Percentiles rank a stretch among this genome's conserved stretches.
These are phyloP conservation scores for Paramisgurnus dabryanus DNA, from an alignment of 2,113 vertebrate species.

Conservation along the genomic window DNA sequence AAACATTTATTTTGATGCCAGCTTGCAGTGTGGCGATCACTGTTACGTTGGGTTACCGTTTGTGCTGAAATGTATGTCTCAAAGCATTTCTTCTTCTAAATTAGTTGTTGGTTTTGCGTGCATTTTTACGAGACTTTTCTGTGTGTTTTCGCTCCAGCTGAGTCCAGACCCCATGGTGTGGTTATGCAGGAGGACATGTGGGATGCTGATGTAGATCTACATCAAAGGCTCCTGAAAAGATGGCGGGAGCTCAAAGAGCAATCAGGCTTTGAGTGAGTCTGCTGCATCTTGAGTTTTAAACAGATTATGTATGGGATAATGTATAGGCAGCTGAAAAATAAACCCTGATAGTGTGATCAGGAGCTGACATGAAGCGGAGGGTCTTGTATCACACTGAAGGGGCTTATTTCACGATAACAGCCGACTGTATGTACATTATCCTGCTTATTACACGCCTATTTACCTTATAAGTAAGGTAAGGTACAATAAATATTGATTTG, in stretches of 20 bases:
- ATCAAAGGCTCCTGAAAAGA: conserved; percentile 86
- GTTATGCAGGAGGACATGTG: conserved; percentile 89
- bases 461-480: too few relatives aligned
- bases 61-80: conserved; percentile 89
- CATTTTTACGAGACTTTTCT: not conserved
- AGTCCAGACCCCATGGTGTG: conserved; percentile 82
- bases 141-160: conserved; percentile 69
- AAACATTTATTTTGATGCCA: conserved; percentile 97
- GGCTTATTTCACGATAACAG: too few relatives aligned
- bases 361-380: too few relatives aligned
- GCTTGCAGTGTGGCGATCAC: conserved; percentile 90
- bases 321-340: too few relatives aligned
- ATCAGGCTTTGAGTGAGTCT: conserved; percentile 81
- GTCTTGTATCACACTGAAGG: too few relatives aligned
- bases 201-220: conserved; percentile 91
- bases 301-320: not conserved
- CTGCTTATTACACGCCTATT: too few relatives aligned
- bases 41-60: conserved; percentile 96
- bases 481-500: too few relatives aligned
- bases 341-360: too few relatives aligned
- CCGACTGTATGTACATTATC: too few relatives aligned
- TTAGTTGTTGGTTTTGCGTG: not conserved
- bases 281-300: not conserved
- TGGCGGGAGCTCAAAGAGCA: conserved; percentile 87
- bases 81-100: not conserved